phyloP scores from a whole-genome alignment of 2,797 vertebrate species.

The Cryptoprocta ferox region DNA sequence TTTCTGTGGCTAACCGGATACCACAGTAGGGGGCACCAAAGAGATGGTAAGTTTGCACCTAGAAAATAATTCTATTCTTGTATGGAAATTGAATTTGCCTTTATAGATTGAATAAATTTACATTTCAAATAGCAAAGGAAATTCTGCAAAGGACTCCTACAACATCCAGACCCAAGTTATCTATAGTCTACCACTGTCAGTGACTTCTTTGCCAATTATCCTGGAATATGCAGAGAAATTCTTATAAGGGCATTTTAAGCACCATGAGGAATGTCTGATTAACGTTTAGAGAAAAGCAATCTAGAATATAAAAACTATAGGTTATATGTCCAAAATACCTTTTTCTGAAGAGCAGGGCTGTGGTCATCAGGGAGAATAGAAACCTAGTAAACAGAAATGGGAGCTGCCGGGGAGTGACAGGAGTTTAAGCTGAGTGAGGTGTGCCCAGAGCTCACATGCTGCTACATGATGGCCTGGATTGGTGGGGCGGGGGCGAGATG shows the following conservation, averaged over 20 bases:
- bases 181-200: not conserved
- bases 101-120: constrained; percentile 8
- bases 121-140: constrained; percentile 15
- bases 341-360: not conserved
- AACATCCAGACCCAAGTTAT: not conserved
- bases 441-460: not conserved
- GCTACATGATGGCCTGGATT: not conserved
- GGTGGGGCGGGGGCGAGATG: not conserved
- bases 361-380: not conserved
- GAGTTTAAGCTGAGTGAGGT: not conserved
- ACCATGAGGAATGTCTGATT: not conserved
- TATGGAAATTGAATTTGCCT: constrained; percentile 11
- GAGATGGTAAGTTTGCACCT: not conserved
- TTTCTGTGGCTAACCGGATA: not conserved
- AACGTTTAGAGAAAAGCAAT: constrained; percentile 11
- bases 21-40: not conserved
- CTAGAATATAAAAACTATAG: not conserved
- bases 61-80: constrained; percentile 53
- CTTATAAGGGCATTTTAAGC: not conserved
- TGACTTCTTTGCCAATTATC: not conserved
- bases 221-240: not conserved
- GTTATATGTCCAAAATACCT: not conserved
- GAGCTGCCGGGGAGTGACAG: not conserved
- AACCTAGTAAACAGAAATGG: not conserved
- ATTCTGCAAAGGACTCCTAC: not conserved